Base-by-base conservation (phyloP, 2,113 vertebrate genomes). In the Crocuta crocuta region DNA sequence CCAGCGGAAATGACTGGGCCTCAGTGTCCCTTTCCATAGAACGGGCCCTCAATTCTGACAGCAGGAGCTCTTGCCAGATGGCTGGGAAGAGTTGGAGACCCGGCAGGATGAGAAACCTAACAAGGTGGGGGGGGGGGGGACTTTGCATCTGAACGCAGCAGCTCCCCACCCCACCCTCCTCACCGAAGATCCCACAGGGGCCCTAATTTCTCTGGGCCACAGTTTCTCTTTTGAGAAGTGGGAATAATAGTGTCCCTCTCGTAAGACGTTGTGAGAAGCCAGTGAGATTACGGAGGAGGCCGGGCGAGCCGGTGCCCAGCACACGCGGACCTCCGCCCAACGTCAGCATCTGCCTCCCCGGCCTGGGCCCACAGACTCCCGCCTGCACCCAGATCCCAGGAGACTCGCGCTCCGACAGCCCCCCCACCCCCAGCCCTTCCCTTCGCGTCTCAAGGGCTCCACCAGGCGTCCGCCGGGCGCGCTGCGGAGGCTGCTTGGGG, bases 391-490 rank as follows among this genome's bases (percentile, higher is more conserved):
- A 23, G 35, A 13, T 21, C 71, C 43, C 43, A 1, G 43, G 21
- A 35, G 43, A 50, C 58, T 31, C n/a, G 26, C 1, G 17, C 53
- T 10, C 74, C 33, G 31, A n/a, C 31, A 24, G 76, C 43, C 21
- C 35, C 13, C 21, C 39, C 6, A 5, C 65, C n/a, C 17, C 55
- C 88, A 7, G 50, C 70, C 12, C 23, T 8, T 12, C 8, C 70
- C 53, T 33, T 35, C 8, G 31, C 35, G 68, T 91, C 24, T 7
- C 28, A 39, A 79, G 80, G 81, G 98, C 98, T 78, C 98, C 97
- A 76, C 94, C 97, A 53, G 4, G 97, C 96, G 98, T 90, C 83
- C 31, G 23, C 68, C 21, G 7, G 31, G 91, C 86, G 94, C 76
- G 26, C 80, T 50, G 74, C 87, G 58, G 45, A n/a, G 39, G 63